Percentiles rank a stretch among this genome's conserved stretches.
Evolutionary conservation across 2,888 invertebrate species (phyloP).

Genomic region (Dione juno): DNA sequence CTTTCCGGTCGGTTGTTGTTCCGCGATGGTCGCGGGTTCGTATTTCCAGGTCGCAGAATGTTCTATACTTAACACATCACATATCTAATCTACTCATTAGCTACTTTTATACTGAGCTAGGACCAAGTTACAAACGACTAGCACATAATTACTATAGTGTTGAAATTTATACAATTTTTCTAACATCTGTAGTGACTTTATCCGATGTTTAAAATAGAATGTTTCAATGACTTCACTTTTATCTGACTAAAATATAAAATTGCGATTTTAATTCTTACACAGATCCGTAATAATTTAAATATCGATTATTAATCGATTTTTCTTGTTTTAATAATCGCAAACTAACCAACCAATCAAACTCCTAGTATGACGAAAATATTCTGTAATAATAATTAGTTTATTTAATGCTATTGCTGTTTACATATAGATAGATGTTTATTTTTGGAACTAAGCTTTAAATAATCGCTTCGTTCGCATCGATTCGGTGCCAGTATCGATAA

Average conservation of each 20-base stretch:
- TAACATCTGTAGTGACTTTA: slow-evolving; percentile 32
- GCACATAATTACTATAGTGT: slow-evolving; percentile 32
- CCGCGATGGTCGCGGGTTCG: slow-evolving; percentile 6
- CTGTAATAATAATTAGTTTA: slow-evolving; percentile 16
- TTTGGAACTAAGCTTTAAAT: slow-evolving; percentile 58
- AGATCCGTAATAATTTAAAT: no score
- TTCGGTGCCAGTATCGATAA: slow-evolving; percentile 62
- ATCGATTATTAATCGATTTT: slow-evolving; percentile 19
- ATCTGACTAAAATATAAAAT: background rate
- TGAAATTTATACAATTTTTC: slow-evolving; percentile 26
- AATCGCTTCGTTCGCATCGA: slow-evolving; percentile 48
- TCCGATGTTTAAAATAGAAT: slow-evolving; percentile 14
- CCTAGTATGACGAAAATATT: slow-evolving; percentile 1
- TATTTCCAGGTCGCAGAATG: slow-evolving; percentile 53
- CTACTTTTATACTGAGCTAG: slow-evolving; percentile 74
- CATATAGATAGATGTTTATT: slow-evolving; percentile 73
- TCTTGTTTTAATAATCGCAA: slow-evolving; percentile 1
- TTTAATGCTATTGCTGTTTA: slow-evolving; percentile 62
- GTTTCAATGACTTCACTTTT: slow-evolving; percentile 18
- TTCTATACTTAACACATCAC: slow-evolving; percentile 73
- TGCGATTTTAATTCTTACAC: background rate
- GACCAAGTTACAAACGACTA: slow-evolving; percentile 61
- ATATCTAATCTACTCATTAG: slow-evolving; percentile 78
- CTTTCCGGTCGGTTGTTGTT: slow-evolving; percentile 9
- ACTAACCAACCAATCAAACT: slow-evolving; percentile 11